Base-by-base conservation (phyloP, 2,888 invertebrate species). In the Omphaloscelis lunosa region DNA sequence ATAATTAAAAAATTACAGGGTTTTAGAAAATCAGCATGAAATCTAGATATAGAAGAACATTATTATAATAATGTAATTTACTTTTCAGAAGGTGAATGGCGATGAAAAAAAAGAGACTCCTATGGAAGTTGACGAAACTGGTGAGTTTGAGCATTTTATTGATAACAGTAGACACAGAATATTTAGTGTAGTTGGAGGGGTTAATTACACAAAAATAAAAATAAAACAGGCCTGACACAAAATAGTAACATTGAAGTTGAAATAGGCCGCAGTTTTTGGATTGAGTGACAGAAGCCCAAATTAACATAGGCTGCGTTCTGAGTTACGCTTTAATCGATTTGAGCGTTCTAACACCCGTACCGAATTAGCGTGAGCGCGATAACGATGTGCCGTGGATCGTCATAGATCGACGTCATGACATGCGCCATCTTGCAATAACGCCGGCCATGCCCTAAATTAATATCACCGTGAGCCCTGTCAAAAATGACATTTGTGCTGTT, bases 111-210 rank as follows among this genome's bases (percentile, higher is more conserved):
- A 93, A 86, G 94, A 94, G 73, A 91, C 94, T 3, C 90, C 94
- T 0, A 96, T 96, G 96, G 96, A 95, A 80, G 95, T 96, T 63
- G 96, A 96, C 81, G 94, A 95, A 90, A 93, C 94, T 89, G 96
- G 95, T 96, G 73, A 91, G 93, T 89, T 75, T 48, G 0, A 39
- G 2, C n/a, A 58, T n/a, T 23, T 11, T n/a, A 12, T 7, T 58
- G 7, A 29, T 29, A 9, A 15, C 20, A 48, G 11, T 11, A 68
- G 34, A 39, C 15, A 56, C 5, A 45, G 17, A n/a, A 48, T 65
- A 41, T 27, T 34, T 27, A 59, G 2, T 20, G 15, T 27, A 59
- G 3, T 23, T 23, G 17, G 58, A 48, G 66, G 65, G 75, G 23
- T 41, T 53, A 3, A 51, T 34, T 48, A 23, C 29, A 34, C 2